These are phyloP conservation scores for Cricetomys ansorgei DNA, from an alignment of 2,113 vertebrate genomes.

Conservation along the genomic window DNA sequence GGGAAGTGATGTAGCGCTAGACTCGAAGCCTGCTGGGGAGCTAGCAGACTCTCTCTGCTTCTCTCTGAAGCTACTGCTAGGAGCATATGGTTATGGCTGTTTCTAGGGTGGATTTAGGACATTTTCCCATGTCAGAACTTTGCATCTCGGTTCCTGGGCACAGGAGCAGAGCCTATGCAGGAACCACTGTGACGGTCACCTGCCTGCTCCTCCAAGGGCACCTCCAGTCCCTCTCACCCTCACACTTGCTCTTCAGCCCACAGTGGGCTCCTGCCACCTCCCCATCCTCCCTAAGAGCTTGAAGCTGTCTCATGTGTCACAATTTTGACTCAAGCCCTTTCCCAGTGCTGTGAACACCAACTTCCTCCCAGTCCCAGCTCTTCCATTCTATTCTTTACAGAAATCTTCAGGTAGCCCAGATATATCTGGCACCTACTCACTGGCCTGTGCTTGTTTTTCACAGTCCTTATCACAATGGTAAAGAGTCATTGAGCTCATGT, in stretches of 20 bases:
- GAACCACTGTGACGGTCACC: background rate
- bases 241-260: background rate
- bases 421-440: background rate
- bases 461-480: background rate
- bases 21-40: background rate
- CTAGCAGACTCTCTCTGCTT: background rate
- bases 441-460: background rate
- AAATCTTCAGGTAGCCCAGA: background rate
- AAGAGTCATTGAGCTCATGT: background rate
- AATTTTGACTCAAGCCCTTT: background rate
- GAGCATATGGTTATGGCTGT: too few relatives aligned
- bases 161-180: rapidly evolving
- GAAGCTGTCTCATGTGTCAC: background rate
- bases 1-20: too few relatives aligned
- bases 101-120: background rate
- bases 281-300: background rate
- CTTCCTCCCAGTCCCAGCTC: background rate
- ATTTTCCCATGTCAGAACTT: background rate
- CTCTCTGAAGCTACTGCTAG: background rate
- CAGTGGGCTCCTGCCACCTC: background rate
- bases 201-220: background rate
- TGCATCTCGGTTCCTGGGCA: background rate
- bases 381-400: background rate
- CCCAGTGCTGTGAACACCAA: background rate
- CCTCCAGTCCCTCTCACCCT: background rate